phyloP scores from a whole-genome alignment of 2,797 vertebrate genomes.

The Notolepis coatsorum region DNA sequence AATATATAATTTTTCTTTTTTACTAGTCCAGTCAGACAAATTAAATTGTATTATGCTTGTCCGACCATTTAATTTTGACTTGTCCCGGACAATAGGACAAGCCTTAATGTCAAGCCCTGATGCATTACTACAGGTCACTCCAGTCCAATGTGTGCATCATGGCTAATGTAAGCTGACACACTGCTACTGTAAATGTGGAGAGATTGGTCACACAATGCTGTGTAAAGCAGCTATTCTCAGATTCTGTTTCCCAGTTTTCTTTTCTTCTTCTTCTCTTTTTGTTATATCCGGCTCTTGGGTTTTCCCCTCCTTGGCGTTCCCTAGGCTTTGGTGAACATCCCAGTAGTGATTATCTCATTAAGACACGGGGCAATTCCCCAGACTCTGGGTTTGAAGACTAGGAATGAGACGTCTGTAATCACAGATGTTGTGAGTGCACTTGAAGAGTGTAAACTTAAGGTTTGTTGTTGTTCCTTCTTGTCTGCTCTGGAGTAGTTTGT shows the following conservation, averaged over 20 bases:
- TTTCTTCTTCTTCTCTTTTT: no score
- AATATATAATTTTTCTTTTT: no score
- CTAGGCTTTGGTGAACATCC: slow-evolving; percentile 49
- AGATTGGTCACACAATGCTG: slow-evolving; percentile 11
- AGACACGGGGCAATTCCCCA: slow-evolving; percentile 58
- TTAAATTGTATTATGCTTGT: no score
- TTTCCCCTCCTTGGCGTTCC: slow-evolving; percentile 68
- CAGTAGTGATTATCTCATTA: slow-evolving; percentile 67
- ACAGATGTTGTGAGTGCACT: slow-evolving; percentile 30
- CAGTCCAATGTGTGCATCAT: no score
- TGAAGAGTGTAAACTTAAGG: slow-evolving; percentile 2
- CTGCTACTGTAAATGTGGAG: slow-evolving; percentile 10
- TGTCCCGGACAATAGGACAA: no score
- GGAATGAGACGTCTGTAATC: slow-evolving; percentile 57
- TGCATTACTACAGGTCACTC: no score
- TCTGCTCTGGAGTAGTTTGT: neutral
- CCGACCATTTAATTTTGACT: no score
- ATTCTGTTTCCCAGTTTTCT: neutral
- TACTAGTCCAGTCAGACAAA: no score
- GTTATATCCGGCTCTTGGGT: slow-evolving; percentile 27
- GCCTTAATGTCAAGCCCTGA: no score
- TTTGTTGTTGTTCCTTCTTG: slow-evolving; percentile 3
- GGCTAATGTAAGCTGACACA: slow-evolving; percentile 12
- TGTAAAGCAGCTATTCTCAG: slow-evolving; percentile 43
- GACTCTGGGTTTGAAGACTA: slow-evolving; percentile 37